These are phyloP conservation scores for Lophura nycthemera DNA, from an alignment of 2,113 vertebrate genomes.

Conservation along the genomic window DNA sequence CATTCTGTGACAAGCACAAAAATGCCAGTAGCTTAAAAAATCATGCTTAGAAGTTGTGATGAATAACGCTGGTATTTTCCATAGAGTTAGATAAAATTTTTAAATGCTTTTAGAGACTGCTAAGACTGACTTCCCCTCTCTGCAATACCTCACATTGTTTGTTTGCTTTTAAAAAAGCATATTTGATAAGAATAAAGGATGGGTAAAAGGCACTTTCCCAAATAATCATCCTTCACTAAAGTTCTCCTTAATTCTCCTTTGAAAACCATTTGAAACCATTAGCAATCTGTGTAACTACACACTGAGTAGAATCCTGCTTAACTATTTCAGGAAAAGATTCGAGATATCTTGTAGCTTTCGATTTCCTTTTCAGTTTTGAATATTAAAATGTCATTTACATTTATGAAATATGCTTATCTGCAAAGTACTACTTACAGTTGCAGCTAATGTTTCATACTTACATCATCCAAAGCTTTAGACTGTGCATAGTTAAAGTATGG, in stretches of 20 bases:
- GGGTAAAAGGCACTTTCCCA: background rate
- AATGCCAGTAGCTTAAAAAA: background rate
- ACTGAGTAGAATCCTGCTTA: background rate
- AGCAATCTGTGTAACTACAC: background rate
- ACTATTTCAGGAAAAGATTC: background rate
- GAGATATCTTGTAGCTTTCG: background rate
- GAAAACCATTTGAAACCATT: background rate
- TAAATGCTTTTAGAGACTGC: background rate
- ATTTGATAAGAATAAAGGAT: background rate
- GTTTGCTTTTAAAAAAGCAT: background rate
- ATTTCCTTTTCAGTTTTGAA: background rate
- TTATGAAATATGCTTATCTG: background rate
- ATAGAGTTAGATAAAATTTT: background rate
- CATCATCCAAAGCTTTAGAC: conserved; percentile 95
- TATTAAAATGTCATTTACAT: background rate
- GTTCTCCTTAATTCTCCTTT: background rate
- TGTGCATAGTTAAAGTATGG: conserved; percentile 98
- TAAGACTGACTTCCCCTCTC: background rate
- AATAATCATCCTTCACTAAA: background rate
- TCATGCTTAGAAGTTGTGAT: background rate
- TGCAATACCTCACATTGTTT: background rate
- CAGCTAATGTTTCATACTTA: conserved; percentile 79
- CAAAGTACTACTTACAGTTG: background rate
- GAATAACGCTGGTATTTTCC: background rate
- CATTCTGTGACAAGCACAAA: background rate